These are phyloP conservation scores for Drosophila orena DNA, from an alignment of 1,140 invertebrate genomes.

Conservation along the genomic window DNA sequence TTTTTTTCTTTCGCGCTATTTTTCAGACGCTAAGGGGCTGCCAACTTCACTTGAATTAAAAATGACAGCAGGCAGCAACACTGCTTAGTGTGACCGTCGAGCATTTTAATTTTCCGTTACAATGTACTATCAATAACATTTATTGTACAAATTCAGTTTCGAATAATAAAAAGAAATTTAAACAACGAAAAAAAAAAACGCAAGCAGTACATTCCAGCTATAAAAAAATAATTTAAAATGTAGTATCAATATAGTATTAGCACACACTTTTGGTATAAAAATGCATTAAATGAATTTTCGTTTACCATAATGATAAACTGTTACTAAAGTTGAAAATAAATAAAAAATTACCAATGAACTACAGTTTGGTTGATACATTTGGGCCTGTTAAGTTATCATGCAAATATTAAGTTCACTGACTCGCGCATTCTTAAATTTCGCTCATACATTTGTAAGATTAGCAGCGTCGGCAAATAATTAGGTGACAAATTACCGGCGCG, in stretches of 20 bases:
- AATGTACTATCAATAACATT: not conserved
- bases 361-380: not conserved
- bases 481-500: conserved; percentile 38
- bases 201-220: too few species aligned
- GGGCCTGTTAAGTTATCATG: not conserved
- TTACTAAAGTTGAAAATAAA: not conserved
- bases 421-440: conserved; percentile 13
- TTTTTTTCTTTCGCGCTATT: conserved; percentile 23
- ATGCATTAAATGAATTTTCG: too few species aligned
- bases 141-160: not conserved
- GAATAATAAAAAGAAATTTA: not conserved
- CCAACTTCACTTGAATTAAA: conserved; percentile 1
- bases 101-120: not conserved
- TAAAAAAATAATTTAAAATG: too few species aligned
- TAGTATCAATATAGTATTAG: too few species aligned
- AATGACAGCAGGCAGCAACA: not conserved
- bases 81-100: not conserved
- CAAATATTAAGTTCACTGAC: conserved; percentile 40
- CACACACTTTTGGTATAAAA: too few species aligned
- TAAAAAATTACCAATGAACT: not conserved
- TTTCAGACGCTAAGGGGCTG: conserved; percentile 31
- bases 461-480: conserved; percentile 33
- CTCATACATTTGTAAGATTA: conserved; percentile 12
- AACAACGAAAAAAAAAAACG: too few species aligned
- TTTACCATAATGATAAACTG: too few species aligned